Evolutionary conservation across 2,888 invertebrate genomes (phyloP), one percentile per base, ranked within the genome.

Genomic region (Altica lythri): DNA sequence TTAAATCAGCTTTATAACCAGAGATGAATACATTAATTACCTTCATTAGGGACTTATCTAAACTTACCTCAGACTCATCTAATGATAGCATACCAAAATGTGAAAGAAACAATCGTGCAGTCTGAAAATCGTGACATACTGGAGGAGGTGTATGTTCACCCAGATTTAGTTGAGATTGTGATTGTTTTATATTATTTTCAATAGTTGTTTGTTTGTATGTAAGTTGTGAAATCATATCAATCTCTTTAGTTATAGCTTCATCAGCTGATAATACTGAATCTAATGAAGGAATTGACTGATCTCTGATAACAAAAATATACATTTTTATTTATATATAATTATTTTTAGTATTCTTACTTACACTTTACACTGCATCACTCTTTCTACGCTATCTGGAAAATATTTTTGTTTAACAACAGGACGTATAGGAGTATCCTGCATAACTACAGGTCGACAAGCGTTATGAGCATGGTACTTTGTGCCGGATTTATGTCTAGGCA

Each of bases 101-200:
- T 2, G 96, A 95, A 12, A 99, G 79, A 74, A 99, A 95, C 17
- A 98, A 79, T 43, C 98, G 83, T 1, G 97, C 93, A 0, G 97
- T 95, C 78, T 97, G 95, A 72, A 96, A 97, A 73, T 95, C 95
- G 50, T 92, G 89, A 64, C 91, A 91, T 2, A 90, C 86, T 2
- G 86, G 81, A 0, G 92, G 93, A 1, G 93, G 89, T 0, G 83
- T 77, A 63, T 90, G 90, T 71, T 93, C 93, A 8, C 86, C 86
- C 14, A 65, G 59, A 53, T 30, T 38, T 5, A 35, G 34, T 16
- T 63, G 59, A 1, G 68, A 57, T 40, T 72, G 70, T 6, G 62
- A 57, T 13, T 67, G 63, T 42, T 65, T 59, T 37, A 74, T 59
- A 59, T 70, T 72, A 3, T 65, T 56, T 63, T 77, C 76, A 3